phyloP scores from a whole-genome alignment of 2,797 vertebrate species.

The Tapirus indicus region DNA sequence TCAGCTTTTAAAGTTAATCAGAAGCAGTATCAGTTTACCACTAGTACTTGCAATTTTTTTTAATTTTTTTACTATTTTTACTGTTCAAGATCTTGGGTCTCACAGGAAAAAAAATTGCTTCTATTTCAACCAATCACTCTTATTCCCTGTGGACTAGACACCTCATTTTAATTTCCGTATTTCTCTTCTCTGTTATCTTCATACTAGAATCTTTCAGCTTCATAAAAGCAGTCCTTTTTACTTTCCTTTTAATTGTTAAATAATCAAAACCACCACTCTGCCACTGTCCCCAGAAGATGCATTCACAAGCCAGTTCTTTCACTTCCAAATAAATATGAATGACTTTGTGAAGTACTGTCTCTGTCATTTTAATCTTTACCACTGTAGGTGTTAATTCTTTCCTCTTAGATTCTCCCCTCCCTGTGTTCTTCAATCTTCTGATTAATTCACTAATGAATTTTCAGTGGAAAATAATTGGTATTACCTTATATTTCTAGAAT shows the following conservation, averaged over 20 bases:
- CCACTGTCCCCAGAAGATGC: not conserved
- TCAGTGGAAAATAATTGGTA: not conserved
- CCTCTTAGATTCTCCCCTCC: not conserved
- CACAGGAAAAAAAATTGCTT: not conserved
- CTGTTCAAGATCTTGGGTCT: not conserved
- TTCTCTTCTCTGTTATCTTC: not conserved
- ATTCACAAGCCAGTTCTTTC: not conserved
- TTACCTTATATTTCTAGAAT: not conserved
- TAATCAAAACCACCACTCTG: not conserved
- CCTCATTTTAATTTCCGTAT: not conserved
- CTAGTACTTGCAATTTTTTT: not conserved
- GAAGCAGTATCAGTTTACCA: not conserved
- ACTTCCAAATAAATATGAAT: not conserved
- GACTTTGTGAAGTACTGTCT: not conserved
- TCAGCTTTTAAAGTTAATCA: constrained; percentile 17
- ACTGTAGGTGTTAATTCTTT: not conserved
- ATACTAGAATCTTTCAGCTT: not conserved
- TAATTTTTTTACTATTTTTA: not conserved
- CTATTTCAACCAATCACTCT: not conserved
- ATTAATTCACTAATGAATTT: not conserved
- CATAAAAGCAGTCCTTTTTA: not conserved
- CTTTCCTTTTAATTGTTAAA: constrained; percentile 19
- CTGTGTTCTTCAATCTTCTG: not conserved
- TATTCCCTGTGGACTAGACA: not conserved
- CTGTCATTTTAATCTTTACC: not conserved